Base-by-base conservation (phyloP, 1,140 invertebrate species). In the Melitaea cinxia region DNA sequence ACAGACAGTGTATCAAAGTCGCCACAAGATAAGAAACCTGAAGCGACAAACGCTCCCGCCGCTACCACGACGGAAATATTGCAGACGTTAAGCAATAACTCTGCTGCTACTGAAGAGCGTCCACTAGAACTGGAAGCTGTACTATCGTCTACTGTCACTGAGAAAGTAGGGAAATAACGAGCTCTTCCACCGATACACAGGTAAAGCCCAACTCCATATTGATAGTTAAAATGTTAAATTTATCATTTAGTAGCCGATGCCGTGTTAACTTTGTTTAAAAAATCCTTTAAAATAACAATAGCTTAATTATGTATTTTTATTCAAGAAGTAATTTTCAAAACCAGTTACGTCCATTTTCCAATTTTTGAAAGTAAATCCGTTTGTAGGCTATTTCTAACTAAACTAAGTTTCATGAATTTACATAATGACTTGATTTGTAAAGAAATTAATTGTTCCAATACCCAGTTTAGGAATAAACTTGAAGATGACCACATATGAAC, bases 61-160 rank as follows among this genome's bases (percentile, higher is more conserved):
- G 30, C 37, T 23, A 33, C 64, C 28, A 42, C 57, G 30, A 55
- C 62, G n/a, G 26, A 54, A 5, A 26, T 50, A 17, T 10, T 55
- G 15, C 14, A 19, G 64, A 37, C 33, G 47, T 65, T 30, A 70
- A 7, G 3, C 15, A 39, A 52, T 19, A 71, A 64, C 35, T 14
- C 55, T 57, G 35, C 35, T 28, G 50, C 19, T 15, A 58, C 54
- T 10, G 78, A 80, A 33, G 83, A 85, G 39, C 75, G 65, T 7
- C 85, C 83, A 0, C 50, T 85, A 47, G 78, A 81, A 58, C 54
- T 85, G 47, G 83, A 83, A 73, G 80, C 75, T 23, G 73, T 82
- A 14, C 54, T 86, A 54, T 85, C 82, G 1, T 81, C 83, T 15
- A 82, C 80, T 1, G 77, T 87, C 23, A 68, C 68, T 0, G 68